A percentile compares a stretch with the other conserved stretches of the same genome.
These are phyloP conservation scores for Dromaius novaehollandiae DNA, from an alignment of 2,113 vertebrate genomes.

Conservation along the genomic window DNA sequence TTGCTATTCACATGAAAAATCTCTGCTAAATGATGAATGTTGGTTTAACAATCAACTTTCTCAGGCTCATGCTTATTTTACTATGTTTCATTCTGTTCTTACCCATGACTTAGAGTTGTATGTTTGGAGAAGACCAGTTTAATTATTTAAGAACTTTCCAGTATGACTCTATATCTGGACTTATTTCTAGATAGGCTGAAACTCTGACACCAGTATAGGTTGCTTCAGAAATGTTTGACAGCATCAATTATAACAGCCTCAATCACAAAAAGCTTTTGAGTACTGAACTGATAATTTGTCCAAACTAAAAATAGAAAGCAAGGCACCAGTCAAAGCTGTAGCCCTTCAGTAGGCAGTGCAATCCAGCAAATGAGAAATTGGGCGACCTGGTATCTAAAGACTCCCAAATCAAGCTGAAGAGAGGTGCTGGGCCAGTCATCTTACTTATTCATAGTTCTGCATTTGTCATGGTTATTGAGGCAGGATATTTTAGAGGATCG, in stretches of 20 bases:
- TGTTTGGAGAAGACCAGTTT: background rate
- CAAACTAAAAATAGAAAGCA: conserved; percentile 12
- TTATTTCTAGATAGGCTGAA: conserved; percentile 12
- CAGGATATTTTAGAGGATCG: background rate
- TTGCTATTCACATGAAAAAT: background rate
- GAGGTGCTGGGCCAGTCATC: background rate
- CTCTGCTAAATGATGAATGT: background rate
- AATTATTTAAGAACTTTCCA: background rate
- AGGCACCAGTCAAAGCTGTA: background rate
- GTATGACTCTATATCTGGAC: background rate
- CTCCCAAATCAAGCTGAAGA: background rate
- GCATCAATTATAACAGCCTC: conserved; percentile 1
- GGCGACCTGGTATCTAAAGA: background rate
- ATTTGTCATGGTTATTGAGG: background rate
- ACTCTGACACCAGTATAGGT: conserved; percentile 17
- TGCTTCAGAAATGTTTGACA: conserved; percentile 25
- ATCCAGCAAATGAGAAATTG: background rate
- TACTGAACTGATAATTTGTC: conserved; percentile 52
- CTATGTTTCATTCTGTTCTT: background rate
- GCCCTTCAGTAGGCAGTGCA: background rate
- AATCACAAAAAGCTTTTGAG: conserved; percentile 46
- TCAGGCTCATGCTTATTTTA: background rate
- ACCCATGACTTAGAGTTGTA: background rate
- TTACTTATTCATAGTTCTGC: background rate
- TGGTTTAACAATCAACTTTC: background rate